These are phyloP conservation scores for Monochamus alternatus DNA, from an alignment of 2,888 invertebrate species.

Conservation along the genomic window DNA sequence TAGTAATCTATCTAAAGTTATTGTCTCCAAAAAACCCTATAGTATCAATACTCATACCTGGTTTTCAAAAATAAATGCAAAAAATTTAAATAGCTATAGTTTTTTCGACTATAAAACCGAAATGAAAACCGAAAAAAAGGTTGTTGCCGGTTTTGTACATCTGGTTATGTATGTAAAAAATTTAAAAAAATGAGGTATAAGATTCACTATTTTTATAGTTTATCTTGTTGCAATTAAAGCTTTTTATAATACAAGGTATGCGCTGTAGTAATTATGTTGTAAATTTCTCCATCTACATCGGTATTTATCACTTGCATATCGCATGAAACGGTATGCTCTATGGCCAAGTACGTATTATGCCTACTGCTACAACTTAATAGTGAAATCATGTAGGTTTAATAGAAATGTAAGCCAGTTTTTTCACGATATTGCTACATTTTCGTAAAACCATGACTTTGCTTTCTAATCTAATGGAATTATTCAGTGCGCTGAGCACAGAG, in stretches of 20 bases:
- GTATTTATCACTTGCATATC: constrained; percentile 1
- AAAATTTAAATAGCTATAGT: too few species aligned
- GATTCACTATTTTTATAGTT: too few species aligned
- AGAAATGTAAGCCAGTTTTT: constrained; percentile 12
- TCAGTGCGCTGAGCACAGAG: background rate
- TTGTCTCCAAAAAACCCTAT: too few species aligned
- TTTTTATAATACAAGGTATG: background rate
- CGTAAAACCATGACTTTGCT: constrained; percentile 13
- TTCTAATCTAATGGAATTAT: constrained; percentile 11
- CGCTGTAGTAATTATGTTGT: constrained; percentile 1
- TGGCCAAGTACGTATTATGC: background rate
- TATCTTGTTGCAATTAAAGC: too few species aligned
- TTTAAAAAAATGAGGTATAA: too few species aligned
- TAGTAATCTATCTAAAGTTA: too few species aligned
- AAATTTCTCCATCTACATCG: constrained; percentile 1
- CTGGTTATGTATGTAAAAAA: too few species aligned
- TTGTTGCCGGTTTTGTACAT: too few species aligned
- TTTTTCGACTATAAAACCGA: too few species aligned
- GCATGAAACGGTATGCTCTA: background rate
- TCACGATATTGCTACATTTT: background rate
- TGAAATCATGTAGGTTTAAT: constrained; percentile 12
- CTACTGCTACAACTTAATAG: background rate
- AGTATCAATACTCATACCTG: too few species aligned
- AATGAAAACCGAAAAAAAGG: too few species aligned
- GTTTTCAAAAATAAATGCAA: too few species aligned